Percentiles rank a stretch among this genome's conserved stretches.
Conservation (phyloP, 2,113 vertebrate genomes). For the Takifugu bimaculatus region DNA sequence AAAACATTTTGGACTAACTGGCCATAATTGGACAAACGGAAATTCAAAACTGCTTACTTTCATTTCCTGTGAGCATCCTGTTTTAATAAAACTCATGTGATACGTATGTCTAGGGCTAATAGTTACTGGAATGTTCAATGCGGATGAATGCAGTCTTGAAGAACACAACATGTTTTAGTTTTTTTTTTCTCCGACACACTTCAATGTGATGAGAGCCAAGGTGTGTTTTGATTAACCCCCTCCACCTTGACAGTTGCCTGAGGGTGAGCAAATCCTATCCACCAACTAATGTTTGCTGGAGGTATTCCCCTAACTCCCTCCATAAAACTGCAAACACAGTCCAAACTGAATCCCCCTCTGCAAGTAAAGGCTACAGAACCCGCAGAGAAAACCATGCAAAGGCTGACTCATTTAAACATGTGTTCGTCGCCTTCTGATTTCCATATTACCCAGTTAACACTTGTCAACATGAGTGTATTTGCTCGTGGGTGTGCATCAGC, state of each 20-base stretch:
- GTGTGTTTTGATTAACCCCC: constrained; percentile 43
- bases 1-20: not conserved
- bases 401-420: constrained; percentile 67
- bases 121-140: constrained; percentile 11
- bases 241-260: constrained; percentile 47
- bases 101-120: not conserved
- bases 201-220: constrained; percentile 37
- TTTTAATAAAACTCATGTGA: constrained; percentile 8
- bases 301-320: constrained; percentile 62
- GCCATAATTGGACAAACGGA: constrained; percentile 3
- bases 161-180: constrained; percentile 21
- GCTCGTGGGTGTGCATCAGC: constrained; percentile 5
- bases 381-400: constrained; percentile 54
- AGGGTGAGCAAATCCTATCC: constrained; percentile 60
- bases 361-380: constrained; percentile 43
- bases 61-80: constrained; percentile 4
- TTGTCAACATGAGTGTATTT: constrained; percentile 53
- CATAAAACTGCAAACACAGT: constrained; percentile 58
- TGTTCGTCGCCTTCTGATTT: constrained; percentile 62
- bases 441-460: constrained; percentile 60
- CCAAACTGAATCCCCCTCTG: constrained; percentile 38
- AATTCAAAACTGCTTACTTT: not conserved
- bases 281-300: constrained; percentile 47
- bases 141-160: constrained; percentile 23
- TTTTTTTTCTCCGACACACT: constrained; percentile 29